Conservation (phyloP, 2,888 invertebrate species). For the Orchestes rusci region DNA sequence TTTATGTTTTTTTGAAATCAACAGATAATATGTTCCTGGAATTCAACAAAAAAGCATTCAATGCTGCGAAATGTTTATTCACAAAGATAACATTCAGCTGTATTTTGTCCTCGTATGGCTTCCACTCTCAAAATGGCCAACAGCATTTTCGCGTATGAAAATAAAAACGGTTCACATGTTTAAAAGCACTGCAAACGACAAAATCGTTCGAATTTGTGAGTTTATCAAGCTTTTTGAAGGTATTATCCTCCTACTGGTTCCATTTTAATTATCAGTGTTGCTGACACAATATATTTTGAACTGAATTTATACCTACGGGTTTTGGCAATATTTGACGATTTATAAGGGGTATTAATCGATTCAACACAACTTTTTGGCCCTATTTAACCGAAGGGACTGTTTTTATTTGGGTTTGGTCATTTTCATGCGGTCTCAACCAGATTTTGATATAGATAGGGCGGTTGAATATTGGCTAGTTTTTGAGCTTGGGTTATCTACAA, state of each 20-base stretch:
- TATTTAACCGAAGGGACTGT: background rate
- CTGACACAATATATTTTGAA: conserved; percentile 16
- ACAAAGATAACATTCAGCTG: no score
- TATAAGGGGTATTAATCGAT: conserved; percentile 9
- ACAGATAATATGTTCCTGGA: no score
- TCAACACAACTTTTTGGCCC: conserved; percentile 1
- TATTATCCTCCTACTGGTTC: conserved; percentile 13
- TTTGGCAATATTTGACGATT: conserved; percentile 12
- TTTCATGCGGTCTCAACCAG: no score
- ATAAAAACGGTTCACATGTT: conserved; percentile 12
- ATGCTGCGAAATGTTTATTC: no score
- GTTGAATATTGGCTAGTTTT: no score
- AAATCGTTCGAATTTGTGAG: conserved; percentile 18
- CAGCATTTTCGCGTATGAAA: no score
- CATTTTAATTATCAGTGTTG: conserved; percentile 16
- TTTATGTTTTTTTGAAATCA: no score
- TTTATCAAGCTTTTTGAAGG: conserved; percentile 18
- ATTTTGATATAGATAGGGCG: no score
- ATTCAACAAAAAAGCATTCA: no score
- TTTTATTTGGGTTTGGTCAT: conserved; percentile 1
- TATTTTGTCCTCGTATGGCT: no score
- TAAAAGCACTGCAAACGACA: conserved; percentile 19
- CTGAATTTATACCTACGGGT: conserved; percentile 14
- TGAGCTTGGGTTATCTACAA: no score
- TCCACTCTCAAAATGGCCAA: no score